Evolutionary conservation across 30 jellyfish, hydroid and myxozoan genomes (phyloP), one percentile per base, ranked within the genome.

Genomic region (Aurelia aurita): DNA sequence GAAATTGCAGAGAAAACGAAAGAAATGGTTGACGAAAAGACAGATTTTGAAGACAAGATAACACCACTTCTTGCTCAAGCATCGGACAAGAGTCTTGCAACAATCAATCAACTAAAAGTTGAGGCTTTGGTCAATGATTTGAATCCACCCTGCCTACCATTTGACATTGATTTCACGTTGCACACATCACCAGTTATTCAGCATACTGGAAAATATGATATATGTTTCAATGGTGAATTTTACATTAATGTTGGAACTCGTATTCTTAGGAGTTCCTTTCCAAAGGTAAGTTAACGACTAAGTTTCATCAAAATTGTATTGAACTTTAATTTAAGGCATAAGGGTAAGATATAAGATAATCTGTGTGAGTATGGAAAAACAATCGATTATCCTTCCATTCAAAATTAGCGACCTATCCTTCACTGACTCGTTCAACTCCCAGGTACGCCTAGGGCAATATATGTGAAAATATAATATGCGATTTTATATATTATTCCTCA

Each of bases 141-240:
- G 23, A 13, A 13, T 5, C 80, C 80, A 69, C 80, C 80, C 11
- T 69, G 80, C 32, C 18, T 69, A 28, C 80, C 80, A 0, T 69
- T 69, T 25, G 34, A 69, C 9, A 18, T 69, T 16, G 58, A 69
- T n/a, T 69, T 69, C 80, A 69, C 29, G 25, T 7, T 69, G 58
- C 32, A 69, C 10, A 45, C 80, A 32, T 6, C 80, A 18, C 58
- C 58, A 69, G 58, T 23, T 23, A 34, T n/a, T 3, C 59, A 27
- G 34, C 8, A 69, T 16, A 21, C 25, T 27, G 80, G 61, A 2
- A 69, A 29, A 13, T 27, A 69, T 35, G 80, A 69, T 55, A 45
- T 69, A 3, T 69, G 80, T 29, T 69, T 69, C 60, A 69, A 69
- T 25, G 80, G 80, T 1, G 80, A 69, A 35, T 69, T 69, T 34